Base-by-base conservation (phyloP, 2,888 invertebrate genomes). In the Aphidoletes aphidimyza region DNA sequence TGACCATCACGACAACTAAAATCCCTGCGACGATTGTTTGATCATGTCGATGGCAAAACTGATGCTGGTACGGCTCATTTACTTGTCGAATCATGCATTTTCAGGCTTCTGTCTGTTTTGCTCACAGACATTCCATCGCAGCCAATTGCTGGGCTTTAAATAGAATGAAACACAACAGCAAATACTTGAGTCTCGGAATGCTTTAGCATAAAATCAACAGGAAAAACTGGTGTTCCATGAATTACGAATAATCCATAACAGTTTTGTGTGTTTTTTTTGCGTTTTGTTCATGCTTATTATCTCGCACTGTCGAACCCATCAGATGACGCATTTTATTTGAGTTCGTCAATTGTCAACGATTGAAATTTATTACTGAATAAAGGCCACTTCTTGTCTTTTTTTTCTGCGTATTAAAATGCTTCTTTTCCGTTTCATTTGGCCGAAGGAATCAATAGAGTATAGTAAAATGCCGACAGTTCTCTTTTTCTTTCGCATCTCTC, bases 301-400 rank as follows among this genome's bases (percentile, higher is more conserved):
- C 22, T n/a, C 22, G 22, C 54, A 54, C 22, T 22, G 22, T 17
- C 19, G 22, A 1, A n/a, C 22, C 54, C 54, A 2, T 54, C 54
- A 2, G 26, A 69, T 30, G 14, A n/a, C 34, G 30, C 69, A 69
- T 69, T 69, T 69, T 26, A 54, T 54, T 54, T 26, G 30, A 69
- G 69, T 69, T 69, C 69, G 69, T 69, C 69, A 69, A 69, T 69
- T 69, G 69, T 69, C 69, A 69, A 69, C 69, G 69, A 69, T 69
- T 30, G 69, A 69, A 69, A 69, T 69, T 69, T 69, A 69, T 69
- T 69, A 69, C 69, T 30, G 30, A 69, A 69, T 69, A 26, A 69
- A 69, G n/a, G 69, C 69, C 30, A 47, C 17, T 39, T 47, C 47
- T 47, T 19, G 47, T 19, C 39, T 39, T 39, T n/a, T 42, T 14